A percentile compares a stretch with the other conserved stretches of the same genome.
phyloP scores from a whole-genome alignment of 2,113 vertebrate species.

The Mormyrus lacerda region DNA sequence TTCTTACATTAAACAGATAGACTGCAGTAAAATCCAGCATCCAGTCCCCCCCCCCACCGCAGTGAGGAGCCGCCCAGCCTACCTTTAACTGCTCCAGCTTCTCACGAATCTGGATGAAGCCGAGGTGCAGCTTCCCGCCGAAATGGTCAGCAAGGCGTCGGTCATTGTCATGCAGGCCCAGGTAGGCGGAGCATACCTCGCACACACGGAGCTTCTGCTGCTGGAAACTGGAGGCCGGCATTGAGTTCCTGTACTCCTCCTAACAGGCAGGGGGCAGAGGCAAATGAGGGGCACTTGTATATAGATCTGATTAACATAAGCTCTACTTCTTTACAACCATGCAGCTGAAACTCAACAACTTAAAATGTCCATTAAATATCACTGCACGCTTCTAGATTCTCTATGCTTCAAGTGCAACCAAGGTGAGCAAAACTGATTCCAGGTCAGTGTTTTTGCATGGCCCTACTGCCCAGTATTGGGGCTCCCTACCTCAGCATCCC shows the following conservation, averaged over 20 bases:
- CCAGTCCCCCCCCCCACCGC: not conserved
- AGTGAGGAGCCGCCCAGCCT: not conserved
- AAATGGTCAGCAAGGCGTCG: slow-evolving; percentile 97
- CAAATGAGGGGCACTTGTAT: not conserved
- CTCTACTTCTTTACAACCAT: not conserved
- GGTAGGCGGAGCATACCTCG: slow-evolving; percentile 94
- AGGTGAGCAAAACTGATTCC: not conserved
- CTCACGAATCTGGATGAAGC: slow-evolving; percentile 96
- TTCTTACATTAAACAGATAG: not conserved
- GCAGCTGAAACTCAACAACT: not conserved
- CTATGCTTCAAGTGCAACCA: not conserved
- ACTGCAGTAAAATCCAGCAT: not conserved
- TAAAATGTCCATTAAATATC: not conserved
- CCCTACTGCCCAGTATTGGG: not conserved
- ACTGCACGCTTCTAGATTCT: not conserved
- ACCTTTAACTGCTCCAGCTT: slow-evolving; percentile 93
- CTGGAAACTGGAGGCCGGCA: slow-evolving; percentile 97
- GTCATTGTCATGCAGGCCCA: slow-evolving; percentile 96
- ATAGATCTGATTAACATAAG: not conserved
- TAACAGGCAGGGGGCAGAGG: slow-evolving; percentile 31
- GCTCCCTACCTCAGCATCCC: slow-evolving; percentile 86
- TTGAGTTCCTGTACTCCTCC: slow-evolving; percentile 98
- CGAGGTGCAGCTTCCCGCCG: slow-evolving; percentile 93
- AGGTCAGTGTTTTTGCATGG: not conserved
- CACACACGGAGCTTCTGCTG: slow-evolving; percentile 97